These are phyloP conservation scores for Apotomis turbidana DNA, from an alignment of 2,888 invertebrate genomes.

Conservation along the genomic window DNA sequence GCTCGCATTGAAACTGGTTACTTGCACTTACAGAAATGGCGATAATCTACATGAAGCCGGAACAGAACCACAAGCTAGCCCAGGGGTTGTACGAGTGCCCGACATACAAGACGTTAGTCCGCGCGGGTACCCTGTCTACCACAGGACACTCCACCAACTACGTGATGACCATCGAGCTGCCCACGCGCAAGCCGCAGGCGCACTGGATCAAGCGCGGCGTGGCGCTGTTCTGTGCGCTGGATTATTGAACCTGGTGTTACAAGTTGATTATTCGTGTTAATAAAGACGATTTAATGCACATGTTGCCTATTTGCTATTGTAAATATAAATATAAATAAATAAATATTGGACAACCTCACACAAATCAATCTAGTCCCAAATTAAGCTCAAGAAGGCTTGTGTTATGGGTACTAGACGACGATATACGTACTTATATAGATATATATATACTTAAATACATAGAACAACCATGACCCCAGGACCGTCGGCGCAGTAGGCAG, in stretches of 20 bases:
- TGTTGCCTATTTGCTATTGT: neutral
- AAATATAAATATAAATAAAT: too few species aligned
- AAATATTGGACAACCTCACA: too few species aligned
- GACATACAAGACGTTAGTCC: slow-evolving; percentile 90
- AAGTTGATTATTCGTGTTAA: neutral
- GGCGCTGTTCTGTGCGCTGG: slow-evolving; percentile 89
- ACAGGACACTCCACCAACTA: slow-evolving; percentile 94
- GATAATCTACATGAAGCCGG: slow-evolving; percentile 87
- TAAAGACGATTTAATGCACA: neutral
- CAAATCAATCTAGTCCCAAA: too few species aligned
- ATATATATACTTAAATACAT: too few species aligned
- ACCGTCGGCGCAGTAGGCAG: too few species aligned
- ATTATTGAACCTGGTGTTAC: slow-evolving; percentile 58
- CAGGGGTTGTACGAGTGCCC: slow-evolving; percentile 86
- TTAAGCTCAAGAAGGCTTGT: too few species aligned
- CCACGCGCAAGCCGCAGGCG: slow-evolving; percentile 85
- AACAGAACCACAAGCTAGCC: slow-evolving; percentile 82
- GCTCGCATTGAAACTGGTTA: too few species aligned
- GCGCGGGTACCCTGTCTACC: slow-evolving; percentile 90
- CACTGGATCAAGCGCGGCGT: slow-evolving; percentile 92
- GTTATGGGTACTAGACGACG: too few species aligned
- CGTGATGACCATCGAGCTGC: slow-evolving; percentile 88
- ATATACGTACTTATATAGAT: too few species aligned
- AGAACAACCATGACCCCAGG: too few species aligned
- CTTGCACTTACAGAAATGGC: slow-evolving; percentile 83